Evolutionary conservation across 2,888 invertebrate species (phyloP).

Genomic region (Drosophila monieri): DNA sequence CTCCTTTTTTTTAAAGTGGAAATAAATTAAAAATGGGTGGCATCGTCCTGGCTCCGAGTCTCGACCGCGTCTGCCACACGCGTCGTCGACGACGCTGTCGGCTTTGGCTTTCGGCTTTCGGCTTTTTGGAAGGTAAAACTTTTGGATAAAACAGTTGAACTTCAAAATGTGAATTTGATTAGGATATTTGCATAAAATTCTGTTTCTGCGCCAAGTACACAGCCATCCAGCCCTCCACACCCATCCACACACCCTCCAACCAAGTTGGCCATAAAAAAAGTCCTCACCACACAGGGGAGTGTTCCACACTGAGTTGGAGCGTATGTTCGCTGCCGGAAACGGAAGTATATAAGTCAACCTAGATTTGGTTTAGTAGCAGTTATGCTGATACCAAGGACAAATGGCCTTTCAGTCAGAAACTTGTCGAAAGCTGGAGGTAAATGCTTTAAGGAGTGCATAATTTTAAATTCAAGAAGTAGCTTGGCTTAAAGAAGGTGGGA

Average conservation of each 20-base stretch:
- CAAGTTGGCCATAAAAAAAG: constrained; percentile 64
- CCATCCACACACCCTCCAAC: background rate
- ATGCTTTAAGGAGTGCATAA: constrained; percentile 20
- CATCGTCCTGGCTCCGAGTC: constrained; percentile 52
- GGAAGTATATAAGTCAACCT: constrained; percentile 82
- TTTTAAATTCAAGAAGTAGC: constrained; percentile 14
- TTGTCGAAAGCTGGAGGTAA: constrained; percentile 27
- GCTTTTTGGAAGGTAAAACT: constrained; percentile 65
- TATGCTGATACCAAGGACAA: constrained; percentile 78
- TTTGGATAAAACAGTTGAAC: constrained; percentile 83
- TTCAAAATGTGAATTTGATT: constrained; percentile 84
- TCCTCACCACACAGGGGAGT: constrained; percentile 34
- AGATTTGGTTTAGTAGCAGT: constrained; percentile 70
- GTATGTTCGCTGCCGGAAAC: constrained; percentile 76
- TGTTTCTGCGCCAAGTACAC: constrained; percentile 68
- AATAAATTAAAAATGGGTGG: constrained; percentile 84
- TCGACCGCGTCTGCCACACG: constrained; percentile 52
- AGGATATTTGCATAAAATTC: constrained; percentile 84
- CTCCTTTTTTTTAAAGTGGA: constrained; percentile 71
- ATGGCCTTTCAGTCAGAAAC: constrained; percentile 67
- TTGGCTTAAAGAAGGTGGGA: background rate
- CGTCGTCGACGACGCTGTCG: constrained; percentile 35
- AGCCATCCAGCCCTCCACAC: constrained; percentile 1
- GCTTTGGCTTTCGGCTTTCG: constrained; percentile 30
- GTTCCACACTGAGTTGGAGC: constrained; percentile 50